A percentile compares a stretch with the other conserved stretches of the same genome.
phyloP scores from a whole-genome alignment of 1,140 invertebrate species.

The Drosophila kepulauana region DNA sequence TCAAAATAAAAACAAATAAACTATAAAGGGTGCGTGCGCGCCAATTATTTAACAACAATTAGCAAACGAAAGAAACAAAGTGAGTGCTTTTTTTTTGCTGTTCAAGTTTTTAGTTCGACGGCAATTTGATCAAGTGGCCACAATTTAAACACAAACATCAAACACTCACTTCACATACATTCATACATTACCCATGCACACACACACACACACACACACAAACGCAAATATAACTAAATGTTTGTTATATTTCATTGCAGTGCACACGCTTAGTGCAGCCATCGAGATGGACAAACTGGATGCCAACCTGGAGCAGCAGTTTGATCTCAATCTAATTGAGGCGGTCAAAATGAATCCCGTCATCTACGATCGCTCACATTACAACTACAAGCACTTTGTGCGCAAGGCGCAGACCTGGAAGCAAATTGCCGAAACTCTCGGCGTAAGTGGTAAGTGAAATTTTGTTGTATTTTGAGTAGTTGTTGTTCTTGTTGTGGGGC shows the following conservation, averaged over 20 bases:
- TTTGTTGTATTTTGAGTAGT: neutral
- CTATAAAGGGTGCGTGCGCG: conserved; percentile 70
- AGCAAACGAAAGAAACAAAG: conserved; percentile 75
- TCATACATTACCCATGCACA: conserved; percentile 11
- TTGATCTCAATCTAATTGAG: conserved; percentile 83
- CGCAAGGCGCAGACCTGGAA: conserved; percentile 83
- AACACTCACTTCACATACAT: conserved; percentile 3
- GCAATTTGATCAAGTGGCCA: conserved; percentile 40
- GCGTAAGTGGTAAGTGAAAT: conserved; percentile 81
- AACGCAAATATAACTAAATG: conserved; percentile 16
- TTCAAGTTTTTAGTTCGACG: conserved; percentile 22
- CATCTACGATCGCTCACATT: conserved; percentile 83
- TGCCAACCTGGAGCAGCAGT: conserved; percentile 82
- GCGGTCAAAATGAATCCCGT: conserved; percentile 83
- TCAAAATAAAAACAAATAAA: conserved; percentile 80
- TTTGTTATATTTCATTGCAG: conserved; percentile 48
- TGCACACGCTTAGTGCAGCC: conserved; percentile 74
- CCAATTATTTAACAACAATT: conserved; percentile 80
- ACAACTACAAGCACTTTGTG: conserved; percentile 83
- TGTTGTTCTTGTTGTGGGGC: conserved; percentile 36
- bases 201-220: conserved; percentile 7
- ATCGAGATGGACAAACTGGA: conserved; percentile 81
- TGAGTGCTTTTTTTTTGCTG: conserved; percentile 43
- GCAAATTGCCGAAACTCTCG: conserved; percentile 82
- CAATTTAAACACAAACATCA: conserved; percentile 33